These are phyloP conservation scores for Drosophila aff. DNA, from an alignment of 1,140 invertebrate genomes.

Conservation along the genomic window DNA sequence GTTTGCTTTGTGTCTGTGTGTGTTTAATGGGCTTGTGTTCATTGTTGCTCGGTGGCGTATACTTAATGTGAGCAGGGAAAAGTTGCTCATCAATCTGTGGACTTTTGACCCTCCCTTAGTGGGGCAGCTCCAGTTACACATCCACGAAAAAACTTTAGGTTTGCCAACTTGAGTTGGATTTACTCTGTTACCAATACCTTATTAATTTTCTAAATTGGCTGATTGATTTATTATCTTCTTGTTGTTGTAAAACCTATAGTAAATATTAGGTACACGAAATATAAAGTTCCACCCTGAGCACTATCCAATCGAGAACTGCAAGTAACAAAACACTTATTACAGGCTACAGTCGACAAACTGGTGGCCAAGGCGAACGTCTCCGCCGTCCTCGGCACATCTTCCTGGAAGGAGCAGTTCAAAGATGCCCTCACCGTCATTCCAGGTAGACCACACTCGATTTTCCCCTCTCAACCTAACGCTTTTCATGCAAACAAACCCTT, in stretches of 20 bases:
- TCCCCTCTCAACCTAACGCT: background rate
- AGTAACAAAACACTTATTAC: constrained; percentile 68
- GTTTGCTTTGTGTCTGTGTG: constrained; percentile 36
- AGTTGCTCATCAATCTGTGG: constrained; percentile 3
- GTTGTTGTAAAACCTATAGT: background rate
- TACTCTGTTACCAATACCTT: background rate
- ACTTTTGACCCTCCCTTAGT: background rate
- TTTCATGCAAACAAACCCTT: constrained; percentile 8
- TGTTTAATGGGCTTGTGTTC: constrained; percentile 17
- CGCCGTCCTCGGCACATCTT: constrained; percentile 96
- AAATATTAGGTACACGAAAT: background rate
- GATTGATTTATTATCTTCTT: background rate
- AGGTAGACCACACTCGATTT: constrained; percentile 87
- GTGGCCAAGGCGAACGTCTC: constrained; percentile 98
- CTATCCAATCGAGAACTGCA: background rate
- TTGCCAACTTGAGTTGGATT: background rate
- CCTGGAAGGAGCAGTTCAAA: constrained; percentile 99
- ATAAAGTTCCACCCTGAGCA: background rate
- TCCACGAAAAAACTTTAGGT: background rate
- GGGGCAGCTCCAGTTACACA: background rate
- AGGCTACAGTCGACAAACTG: constrained; percentile 99
- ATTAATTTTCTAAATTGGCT: background rate
- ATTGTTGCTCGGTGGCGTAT: constrained; percentile 49
- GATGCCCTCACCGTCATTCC: constrained; percentile 97
- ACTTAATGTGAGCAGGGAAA: constrained; percentile 30